Evolutionary conservation across 2,888 invertebrate species (phyloP), one percentile per base, ranked within the genome.

Genomic region (Calliphora vomitoria): DNA sequence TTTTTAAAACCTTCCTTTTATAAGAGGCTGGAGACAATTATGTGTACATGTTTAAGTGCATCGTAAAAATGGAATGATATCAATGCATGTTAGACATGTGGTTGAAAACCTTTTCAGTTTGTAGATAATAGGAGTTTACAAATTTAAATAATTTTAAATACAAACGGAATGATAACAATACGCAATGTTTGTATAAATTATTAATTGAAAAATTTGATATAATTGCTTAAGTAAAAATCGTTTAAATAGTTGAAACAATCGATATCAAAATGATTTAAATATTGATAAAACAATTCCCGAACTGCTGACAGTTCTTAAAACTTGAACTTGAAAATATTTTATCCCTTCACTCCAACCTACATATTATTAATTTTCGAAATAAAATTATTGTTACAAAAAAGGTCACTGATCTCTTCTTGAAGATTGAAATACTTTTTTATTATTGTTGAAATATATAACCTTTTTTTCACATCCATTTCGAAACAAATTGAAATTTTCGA

Each of bases 51-150:
- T 41, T 10, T 31, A 64, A 60, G 15, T 8, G 41, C 41, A 60
- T 58, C 38, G 53, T 44, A 75, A 62, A 68, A 75, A 74, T 44
- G 86, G 76, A 81, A 87, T 88, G 88, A 88, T 87, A 82, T 86
- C 78, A 47, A 81, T 86, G 85, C 74, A 38, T 10, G 3, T 62
- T 25, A 10, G 8, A 25, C 15, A 58, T 20, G 20, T 58, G 4
- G n/a, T 62, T 71, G 31, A 50, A 71, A 81, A 62, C 3, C 13
- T 68, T 69, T 58, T 53, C 18, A 20, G 3, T 58, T n/a, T 35
- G 4, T 25, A 41, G 50, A 31, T 66, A 25, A 20, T 38, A 64
- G 47, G 18, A 50, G 31, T n/a, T 35, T 44, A 3, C 13, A 35
- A 75, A 38, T 47, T 47, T 8, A 8, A 13, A 62, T 2, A n/a